A percentile compares a stretch with the other conserved stretches of the same genome.
These are phyloP conservation scores for Trichogramma pretiosum DNA, from an alignment of 1,140 invertebrate genomes.

Conservation along the genomic window DNA sequence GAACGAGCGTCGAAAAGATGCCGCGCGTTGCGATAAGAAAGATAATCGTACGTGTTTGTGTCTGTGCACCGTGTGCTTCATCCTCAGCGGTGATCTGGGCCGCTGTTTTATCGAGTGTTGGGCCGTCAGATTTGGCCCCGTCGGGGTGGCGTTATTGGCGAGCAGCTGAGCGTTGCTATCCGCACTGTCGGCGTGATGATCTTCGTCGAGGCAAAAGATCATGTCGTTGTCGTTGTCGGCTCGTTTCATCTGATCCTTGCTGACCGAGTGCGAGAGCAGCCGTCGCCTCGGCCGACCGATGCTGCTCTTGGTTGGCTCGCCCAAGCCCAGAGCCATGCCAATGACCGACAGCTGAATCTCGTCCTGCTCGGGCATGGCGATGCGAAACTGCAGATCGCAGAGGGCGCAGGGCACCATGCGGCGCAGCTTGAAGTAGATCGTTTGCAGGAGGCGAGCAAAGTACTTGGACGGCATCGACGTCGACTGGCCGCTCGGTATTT, in stretches of 20 bases:
- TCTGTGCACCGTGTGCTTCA: slow-evolving; percentile 28
- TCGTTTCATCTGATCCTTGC: slow-evolving; percentile 39
- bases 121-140: background rate
- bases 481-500: slow-evolving; percentile 50
- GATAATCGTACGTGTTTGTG: slow-evolving; percentile 35
- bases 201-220: slow-evolving; percentile 67
- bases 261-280: slow-evolving; percentile 28
- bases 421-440: slow-evolving; percentile 77
- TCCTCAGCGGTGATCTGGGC: slow-evolving; percentile 34
- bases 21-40: background rate
- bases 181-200: slow-evolving; percentile 39
- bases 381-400: slow-evolving; percentile 66
- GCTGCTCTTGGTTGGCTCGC: slow-evolving; percentile 47
- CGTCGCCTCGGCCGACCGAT: slow-evolving; percentile 41
- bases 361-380: slow-evolving; percentile 78
- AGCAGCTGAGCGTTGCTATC: background rate
- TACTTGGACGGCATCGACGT: slow-evolving; percentile 48
- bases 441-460: slow-evolving; percentile 60
- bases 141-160: slow-evolving; percentile 3
- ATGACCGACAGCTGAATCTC: slow-evolving; percentile 79
- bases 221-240: slow-evolving; percentile 46
- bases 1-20: no score
- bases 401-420: slow-evolving; percentile 75
- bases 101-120: slow-evolving; percentile 27
- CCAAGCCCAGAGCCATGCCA: slow-evolving; percentile 65